A percentile compares a stretch with the other conserved stretches of the same genome.
These are phyloP conservation scores for Tachina lurida DNA, from an alignment of 2,888 invertebrate species.

Conservation along the genomic window DNA sequence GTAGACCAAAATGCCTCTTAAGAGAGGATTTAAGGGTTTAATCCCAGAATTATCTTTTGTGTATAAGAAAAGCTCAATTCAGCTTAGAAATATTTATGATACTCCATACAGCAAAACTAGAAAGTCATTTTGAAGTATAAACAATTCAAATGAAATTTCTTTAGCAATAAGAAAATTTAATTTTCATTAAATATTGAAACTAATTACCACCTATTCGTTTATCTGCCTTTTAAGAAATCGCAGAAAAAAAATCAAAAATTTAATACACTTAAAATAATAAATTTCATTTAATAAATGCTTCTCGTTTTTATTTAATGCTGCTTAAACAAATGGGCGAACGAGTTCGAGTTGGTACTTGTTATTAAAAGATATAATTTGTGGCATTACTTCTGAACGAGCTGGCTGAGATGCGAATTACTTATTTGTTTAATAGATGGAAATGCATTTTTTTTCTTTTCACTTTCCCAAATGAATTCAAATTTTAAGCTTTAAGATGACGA, in stretches of 20 bases:
- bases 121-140: no score
- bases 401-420: conserved; percentile 48
- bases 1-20: no score
- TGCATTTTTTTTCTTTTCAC: neutral
- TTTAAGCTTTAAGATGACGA: conserved; percentile 32
- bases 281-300: conserved; percentile 29
- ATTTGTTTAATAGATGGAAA: conserved; percentile 15
- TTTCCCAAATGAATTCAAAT: conserved; percentile 31
- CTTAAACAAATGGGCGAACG: conserved; percentile 8
- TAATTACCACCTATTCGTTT: no score
- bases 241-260: neutral
- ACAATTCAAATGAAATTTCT: no score
- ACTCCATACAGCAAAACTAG: no score
- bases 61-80: no score
- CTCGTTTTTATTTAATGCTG: conserved; percentile 17
- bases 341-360: conserved; percentile 10
- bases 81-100: no score
- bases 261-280: conserved; percentile 17
- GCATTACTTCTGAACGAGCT: conserved; percentile 61
- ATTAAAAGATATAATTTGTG: conserved; percentile 45
- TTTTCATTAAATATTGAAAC: no score
- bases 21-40: no score
- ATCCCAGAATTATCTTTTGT: no score
- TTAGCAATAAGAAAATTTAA: no score
- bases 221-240: no score